These are phyloP conservation scores for Atopsyche davidsoni DNA, from an alignment of 1,140 invertebrate genomes.

Conservation along the genomic window DNA sequence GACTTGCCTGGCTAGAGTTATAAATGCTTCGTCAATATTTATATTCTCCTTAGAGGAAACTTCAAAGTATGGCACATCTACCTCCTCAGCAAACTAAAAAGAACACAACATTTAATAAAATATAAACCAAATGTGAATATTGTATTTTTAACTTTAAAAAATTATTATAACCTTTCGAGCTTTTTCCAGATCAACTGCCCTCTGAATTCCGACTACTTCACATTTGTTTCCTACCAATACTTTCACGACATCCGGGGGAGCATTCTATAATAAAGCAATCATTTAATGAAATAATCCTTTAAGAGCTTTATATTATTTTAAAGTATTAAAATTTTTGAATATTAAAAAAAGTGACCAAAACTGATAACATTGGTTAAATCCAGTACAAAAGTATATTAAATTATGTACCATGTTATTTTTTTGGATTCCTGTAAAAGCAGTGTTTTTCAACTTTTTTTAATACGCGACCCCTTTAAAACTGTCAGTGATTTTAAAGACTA, in stretches of 20 bases:
- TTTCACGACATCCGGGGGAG: slow-evolving; percentile 78
- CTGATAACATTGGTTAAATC: no score
- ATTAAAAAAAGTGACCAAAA: no score
- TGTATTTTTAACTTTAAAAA: background rate
- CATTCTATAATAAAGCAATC: slow-evolving; percentile 58
- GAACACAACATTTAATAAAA: slow-evolving; percentile 7
- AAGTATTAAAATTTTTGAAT: no score
- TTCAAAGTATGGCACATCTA: slow-evolving; percentile 88
- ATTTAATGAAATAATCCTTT: slow-evolving; percentile 6
- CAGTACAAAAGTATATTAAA: no score
- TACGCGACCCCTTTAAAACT: no score
- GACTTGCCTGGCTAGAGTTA: slow-evolving; percentile 75
- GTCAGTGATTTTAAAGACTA: no score
- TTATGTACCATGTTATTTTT: no score
- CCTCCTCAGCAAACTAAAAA: slow-evolving; percentile 79
- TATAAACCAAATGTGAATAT: background rate
- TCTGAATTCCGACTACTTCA: slow-evolving; percentile 62
- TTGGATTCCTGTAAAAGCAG: no score
- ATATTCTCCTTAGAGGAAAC: slow-evolving; percentile 87
- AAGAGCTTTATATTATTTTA: no score
- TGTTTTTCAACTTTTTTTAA: no score
- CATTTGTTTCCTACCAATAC: slow-evolving; percentile 82
- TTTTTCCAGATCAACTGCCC: slow-evolving; percentile 69
- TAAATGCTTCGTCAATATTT: slow-evolving; percentile 82
- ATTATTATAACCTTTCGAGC: slow-evolving; percentile 63